Base-by-base conservation (phyloP, 2,797 vertebrate species). In the Alca torda region DNA sequence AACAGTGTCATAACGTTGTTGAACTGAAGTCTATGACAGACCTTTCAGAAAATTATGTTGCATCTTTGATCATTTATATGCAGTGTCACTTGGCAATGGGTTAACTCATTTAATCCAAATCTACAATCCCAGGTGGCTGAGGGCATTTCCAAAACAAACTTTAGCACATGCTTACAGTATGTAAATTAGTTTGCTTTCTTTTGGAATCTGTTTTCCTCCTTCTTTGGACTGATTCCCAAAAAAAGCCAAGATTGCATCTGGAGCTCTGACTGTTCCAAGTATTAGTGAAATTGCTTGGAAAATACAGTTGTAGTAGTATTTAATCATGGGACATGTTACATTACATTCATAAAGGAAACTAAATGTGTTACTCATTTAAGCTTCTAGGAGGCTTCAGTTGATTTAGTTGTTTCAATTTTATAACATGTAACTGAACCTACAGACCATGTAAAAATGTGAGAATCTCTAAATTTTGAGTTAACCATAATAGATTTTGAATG, bases 221-320 rank as follows among this genome's bases (percentile, higher is more conserved):
- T 10, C 67, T 90, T 76, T 91, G 84, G 61, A 90, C 43, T 46
- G 51, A 87, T 24, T 93, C 73, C 74, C 63, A 14, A 45, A 90
- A 92, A 82, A 67, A 63, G 31, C 23, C 75, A 89, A 74, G 72
- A 91, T 1, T 91, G 84, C 84, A 94, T 56, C 87, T 95, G 93
- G 78, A 90, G 56, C 59, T 60, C 48, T 60, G 75, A 77, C 37
- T 84, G 60, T 72, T 96, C 75, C 90, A 92, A 93, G 39, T 63
- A 79, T 67, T 87, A 93, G 69, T 79, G 59, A 95, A 94, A 92
- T 70, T 83, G 64, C 90, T 90, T 63, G 89, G 83, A 94, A 93
- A 93, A 95, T 60, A 75, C 79, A 95, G 60, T 87, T 79, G 28
- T 26, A 73, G 26, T 16, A 88, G 35, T 53, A 74, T 76, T 89